Base-by-base conservation (phyloP, 2,113 vertebrate genomes). In the Danionella cerebrum region DNA sequence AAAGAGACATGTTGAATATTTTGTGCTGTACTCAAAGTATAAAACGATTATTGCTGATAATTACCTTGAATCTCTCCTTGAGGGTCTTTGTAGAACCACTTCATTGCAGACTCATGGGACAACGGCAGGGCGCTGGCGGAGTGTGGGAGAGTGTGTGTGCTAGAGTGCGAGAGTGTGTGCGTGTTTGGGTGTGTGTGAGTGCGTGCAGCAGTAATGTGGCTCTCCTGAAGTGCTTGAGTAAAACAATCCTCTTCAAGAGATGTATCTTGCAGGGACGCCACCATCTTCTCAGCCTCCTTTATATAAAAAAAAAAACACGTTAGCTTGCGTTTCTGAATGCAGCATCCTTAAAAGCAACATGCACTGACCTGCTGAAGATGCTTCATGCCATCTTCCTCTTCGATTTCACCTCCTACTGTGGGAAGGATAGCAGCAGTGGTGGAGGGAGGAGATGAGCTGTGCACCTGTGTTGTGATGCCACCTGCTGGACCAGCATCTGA, bases 51-150 rank as follows among this genome's bases (percentile, higher is more conserved):
- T 45, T 38, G 14, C 21, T 27, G 50, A 11, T 2, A 4, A 1
- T 2, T 52, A 90, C 90, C 90, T 83, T 91, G 90, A 72, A 91
- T 89, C 69, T 91, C 90, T 42, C 85, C 90, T 72, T 91, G 89
- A 0, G 90, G 90, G 39, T 91, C 90, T 72, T 91, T 91, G 80
- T 91, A 91, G 77, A 91, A 91, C 90, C 90, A 91, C 76, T 90
- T 91, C 71, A 89, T 88, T 64, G 89, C 89, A 0, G 90, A 89
- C 21, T 90, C 89, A 0, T 90, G 88, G 13, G 85, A 86, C 19
- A 91, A 89, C 1, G 89, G 89, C 36, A 91, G 80, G 35, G 90
- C 90, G 1, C 52, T 62, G 38, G 73, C 65, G 0, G 71, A 68
- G 58, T 71, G 70, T 1, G 73, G 14, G 33, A 59, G 76, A 4